Evolutionary conservation across 2,797 vertebrate genomes (phyloP), one percentile per base, ranked within the genome.

Genomic region (Premnoplex brunnescens): DNA sequence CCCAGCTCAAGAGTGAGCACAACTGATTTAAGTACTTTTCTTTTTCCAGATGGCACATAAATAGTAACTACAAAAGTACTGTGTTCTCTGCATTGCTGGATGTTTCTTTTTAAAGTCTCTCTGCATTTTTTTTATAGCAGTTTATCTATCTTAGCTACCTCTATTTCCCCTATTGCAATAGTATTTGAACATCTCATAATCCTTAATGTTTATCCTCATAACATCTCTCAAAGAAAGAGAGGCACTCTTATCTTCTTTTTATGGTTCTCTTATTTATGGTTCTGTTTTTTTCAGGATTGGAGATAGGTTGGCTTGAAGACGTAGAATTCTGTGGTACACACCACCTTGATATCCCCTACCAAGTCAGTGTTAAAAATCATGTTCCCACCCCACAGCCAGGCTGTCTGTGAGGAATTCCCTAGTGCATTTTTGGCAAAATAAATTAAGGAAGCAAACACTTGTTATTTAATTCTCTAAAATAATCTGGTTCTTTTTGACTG

Each of bases 1-100:
- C 59, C 83, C 26, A 76, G 51, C 73, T 88, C 36, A 52, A 26
- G 13, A 5, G 0, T 59, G 90, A 87, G 71, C 86, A 76, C 85
- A 93, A 20, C 85, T 69, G 80, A 87, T 92, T 88, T 95, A 89
- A 95, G 60, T 88, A 73, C 66, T 90, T 85, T 72, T 22, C n/a
- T 55, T 88, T 48, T 85, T 93, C 83, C 71, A 93, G 71, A 85
- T 82, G 66, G 85, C 55, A 67, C 80, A 67, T 91, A 85, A 91
- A 93, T 90, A 88, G 69, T 66, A 82, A 85, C 52, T 88, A 44
- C 55, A 67, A 48, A 91, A 88, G 39, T 75, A 79, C 28, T 55
- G 10, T 69, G 43, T 37, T 89, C 32, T 87, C n/a, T 58, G 2
- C 17, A 6, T 82, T 79, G 44, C 63, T 86, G 41, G 32, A 56